phyloP scores from a whole-genome alignment of 35 echinoderm and acorn worm genomes.

The Amphiura filiformis region DNA sequence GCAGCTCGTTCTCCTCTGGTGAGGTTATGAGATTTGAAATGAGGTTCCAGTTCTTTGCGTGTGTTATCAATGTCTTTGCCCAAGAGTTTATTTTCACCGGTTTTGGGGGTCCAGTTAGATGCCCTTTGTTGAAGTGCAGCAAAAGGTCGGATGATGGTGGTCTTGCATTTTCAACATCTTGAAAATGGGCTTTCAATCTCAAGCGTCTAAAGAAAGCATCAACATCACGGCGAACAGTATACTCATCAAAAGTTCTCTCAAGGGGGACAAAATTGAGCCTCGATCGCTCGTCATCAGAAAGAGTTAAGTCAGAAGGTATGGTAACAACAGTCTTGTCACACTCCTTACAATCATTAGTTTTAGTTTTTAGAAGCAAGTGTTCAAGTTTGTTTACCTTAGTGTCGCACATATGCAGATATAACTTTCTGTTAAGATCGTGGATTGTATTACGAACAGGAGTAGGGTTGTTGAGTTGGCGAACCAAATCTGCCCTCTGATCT shows the following conservation, averaged over 20 bases:
- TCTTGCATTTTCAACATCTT: neutral
- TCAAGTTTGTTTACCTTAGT: neutral
- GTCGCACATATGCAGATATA: neutral
- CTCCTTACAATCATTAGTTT: neutral
- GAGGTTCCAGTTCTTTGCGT: neutral
- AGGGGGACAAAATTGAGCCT: conserved; percentile 9
- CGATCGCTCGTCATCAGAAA: neutral
- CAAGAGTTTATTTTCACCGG: conserved; percentile 7
- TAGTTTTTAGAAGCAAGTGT: neutral
- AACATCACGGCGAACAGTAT: neutral
- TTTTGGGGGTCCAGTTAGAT: neutral
- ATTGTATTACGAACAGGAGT: neutral
- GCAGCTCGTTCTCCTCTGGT: neutral
- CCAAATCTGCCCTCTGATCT: neutral
- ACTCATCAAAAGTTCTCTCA: conserved; percentile 8
- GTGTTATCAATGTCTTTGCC: neutral
- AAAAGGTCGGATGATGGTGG: neutral
- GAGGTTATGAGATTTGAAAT: conserved; percentile 1
- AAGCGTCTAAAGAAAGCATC: neutral
- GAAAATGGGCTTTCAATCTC: neutral
- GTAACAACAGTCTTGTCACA: neutral
- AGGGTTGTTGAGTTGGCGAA: neutral
- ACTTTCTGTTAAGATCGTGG: neutral
- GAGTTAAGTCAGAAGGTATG: neutral
- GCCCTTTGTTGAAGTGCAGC: neutral